Percentiles rank a stretch among this genome's conserved stretches.
Evolutionary conservation across 2,797 vertebrate genomes (phyloP).

Genomic region (Clarias fuscus): DNA sequence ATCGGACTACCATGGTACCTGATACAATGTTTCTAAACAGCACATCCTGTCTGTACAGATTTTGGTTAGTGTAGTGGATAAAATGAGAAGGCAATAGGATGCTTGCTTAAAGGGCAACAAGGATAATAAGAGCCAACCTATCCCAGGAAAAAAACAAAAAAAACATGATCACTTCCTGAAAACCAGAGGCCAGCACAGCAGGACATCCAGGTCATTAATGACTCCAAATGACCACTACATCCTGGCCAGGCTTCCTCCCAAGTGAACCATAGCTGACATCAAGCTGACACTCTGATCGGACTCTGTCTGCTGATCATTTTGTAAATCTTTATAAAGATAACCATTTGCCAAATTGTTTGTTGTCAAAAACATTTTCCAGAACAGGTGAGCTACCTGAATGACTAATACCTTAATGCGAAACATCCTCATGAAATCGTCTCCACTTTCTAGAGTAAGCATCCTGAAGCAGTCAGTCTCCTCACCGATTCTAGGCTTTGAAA

Average conservation of each 20-base stretch:
- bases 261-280: not conserved
- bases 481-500: not conserved
- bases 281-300: not conserved
- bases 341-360: not conserved
- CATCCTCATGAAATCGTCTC: not conserved
- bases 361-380: not conserved
- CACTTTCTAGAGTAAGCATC: not conserved
- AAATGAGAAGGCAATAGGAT: not conserved
- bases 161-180: not conserved
- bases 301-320: not conserved
- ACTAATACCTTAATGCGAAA: not conserved
- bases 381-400: not conserved
- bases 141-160: not conserved
- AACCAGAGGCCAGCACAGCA: not conserved
- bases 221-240: not conserved
- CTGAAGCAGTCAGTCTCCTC: not conserved
- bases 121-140: not conserved
- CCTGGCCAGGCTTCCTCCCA: not conserved
- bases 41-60: not conserved
- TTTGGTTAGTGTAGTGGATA: not conserved
- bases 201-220: not conserved
- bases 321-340: not conserved
- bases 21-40: too few relatives aligned
- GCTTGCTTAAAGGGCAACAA: not conserved
- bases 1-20: too few relatives aligned